Percentiles rank a stretch among this genome's conserved stretches.
These are phyloP conservation scores for Gadopsis bispinosus DNA, from an alignment of 2,797 vertebrate species.

Conservation along the genomic window DNA sequence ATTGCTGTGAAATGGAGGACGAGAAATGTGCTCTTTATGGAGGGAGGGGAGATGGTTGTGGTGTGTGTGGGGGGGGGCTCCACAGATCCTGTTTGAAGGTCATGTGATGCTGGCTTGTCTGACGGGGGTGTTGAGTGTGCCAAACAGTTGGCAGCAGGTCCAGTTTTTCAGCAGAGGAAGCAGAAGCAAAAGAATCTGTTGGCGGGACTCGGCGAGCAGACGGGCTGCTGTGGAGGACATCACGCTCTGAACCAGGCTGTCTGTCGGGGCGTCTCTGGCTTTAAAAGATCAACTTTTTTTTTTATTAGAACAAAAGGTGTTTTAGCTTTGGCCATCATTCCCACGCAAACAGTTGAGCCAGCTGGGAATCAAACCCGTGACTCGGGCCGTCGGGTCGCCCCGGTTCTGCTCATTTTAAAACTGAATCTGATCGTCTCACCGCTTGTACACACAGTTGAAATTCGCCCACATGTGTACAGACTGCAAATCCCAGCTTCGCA, in stretches of 20 bases:
- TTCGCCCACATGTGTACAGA: not conserved
- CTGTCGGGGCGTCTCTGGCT: slow-evolving; percentile 10
- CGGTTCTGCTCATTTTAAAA: not conserved
- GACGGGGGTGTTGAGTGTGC: slow-evolving; percentile 58
- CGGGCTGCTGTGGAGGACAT: slow-evolving; percentile 52
- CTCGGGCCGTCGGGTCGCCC: too few relatives aligned
- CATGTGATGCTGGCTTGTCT: slow-evolving; percentile 80
- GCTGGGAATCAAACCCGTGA: too few relatives aligned
- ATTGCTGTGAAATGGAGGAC: slow-evolving; percentile 84
- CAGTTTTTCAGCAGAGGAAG: slow-evolving; percentile 63
- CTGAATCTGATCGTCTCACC: too few relatives aligned
- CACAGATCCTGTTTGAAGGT: slow-evolving; percentile 81
- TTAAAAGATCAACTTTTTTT: not conserved
- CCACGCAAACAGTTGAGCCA: too few relatives aligned
- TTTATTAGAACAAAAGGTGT: not conserved
- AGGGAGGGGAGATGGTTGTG: slow-evolving; percentile 26
- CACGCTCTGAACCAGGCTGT: slow-evolving; percentile 26
- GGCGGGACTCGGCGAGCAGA: slow-evolving; percentile 57
- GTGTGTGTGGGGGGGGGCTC: not conserved
- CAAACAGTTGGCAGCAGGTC: slow-evolving; percentile 69
- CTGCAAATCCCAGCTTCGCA: slow-evolving; percentile 8
- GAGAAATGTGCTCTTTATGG: slow-evolving; percentile 78
- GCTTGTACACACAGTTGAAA: not conserved
- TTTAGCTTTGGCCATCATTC: not conserved
- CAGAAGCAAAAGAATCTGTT: slow-evolving; percentile 67